Conservation (phyloP, 2,888 invertebrate species). For the Parochlus steinenii region DNA sequence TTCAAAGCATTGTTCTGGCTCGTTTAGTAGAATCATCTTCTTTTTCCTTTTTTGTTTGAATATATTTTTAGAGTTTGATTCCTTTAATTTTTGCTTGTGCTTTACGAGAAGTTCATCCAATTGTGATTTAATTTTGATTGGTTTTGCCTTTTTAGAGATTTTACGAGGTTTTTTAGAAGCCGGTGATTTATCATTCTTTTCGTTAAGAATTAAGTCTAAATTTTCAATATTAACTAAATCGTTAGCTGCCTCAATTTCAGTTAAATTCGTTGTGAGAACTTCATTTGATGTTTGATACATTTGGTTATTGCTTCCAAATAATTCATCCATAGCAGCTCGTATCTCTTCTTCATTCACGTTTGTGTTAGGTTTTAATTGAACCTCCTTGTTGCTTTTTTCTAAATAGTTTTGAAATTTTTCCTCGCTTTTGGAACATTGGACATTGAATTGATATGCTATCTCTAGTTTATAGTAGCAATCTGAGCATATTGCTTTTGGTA, state of each 20-base stretch:
- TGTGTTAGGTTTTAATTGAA: not conserved
- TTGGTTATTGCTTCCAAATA: slow-evolving; percentile 18
- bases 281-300: slow-evolving; percentile 5
- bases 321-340: slow-evolving; percentile 19
- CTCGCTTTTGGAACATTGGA: slow-evolving; percentile 22
- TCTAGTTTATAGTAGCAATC: slow-evolving; percentile 22
- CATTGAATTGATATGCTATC: slow-evolving; percentile 22
- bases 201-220: not conserved
- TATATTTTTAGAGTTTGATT: slow-evolving; percentile 7
- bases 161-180: not conserved
- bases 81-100: slow-evolving; percentile 9
- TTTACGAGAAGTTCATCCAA: slow-evolving; percentile 8
- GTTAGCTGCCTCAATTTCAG: not conserved
- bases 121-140: slow-evolving; percentile 7
- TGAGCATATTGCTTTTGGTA: slow-evolving; percentile 22
- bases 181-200: not conserved
- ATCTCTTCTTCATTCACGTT: slow-evolving; percentile 15
- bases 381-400: not conserved
- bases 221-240: slow-evolving; percentile 3
- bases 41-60: slow-evolving; percentile 8
- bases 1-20: slow-evolving; percentile 20
- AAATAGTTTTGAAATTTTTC: slow-evolving; percentile 8
- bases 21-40: slow-evolving; percentile 15
- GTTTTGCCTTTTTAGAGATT: slow-evolving; percentile 2
- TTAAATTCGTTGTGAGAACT: slow-evolving; percentile 3